A percentile compares a stretch with the other conserved stretches of the same genome.
These are phyloP conservation scores for Sebastiscus tertius DNA, from an alignment of 2,797 vertebrate species.

Conservation along the genomic window DNA sequence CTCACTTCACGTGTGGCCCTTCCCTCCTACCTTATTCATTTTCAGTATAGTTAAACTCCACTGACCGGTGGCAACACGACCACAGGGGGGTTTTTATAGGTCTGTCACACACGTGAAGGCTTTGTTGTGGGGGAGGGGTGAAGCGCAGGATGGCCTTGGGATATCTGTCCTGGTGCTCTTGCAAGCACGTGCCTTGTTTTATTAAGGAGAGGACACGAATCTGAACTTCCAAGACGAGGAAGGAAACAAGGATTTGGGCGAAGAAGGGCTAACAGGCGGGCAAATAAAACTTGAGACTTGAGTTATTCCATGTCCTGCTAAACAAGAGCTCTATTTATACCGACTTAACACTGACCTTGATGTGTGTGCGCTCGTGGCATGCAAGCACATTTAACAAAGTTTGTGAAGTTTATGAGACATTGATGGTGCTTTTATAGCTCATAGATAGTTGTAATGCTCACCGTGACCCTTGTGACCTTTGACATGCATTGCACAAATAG, in stretches of 20 bases:
- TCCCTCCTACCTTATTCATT: constrained; percentile 25
- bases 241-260: background rate
- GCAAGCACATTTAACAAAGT: constrained; percentile 16
- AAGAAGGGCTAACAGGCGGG: background rate
- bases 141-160: constrained; percentile 2
- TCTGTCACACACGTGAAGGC: constrained; percentile 27
- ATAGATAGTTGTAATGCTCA: background rate
- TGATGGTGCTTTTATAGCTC: background rate
- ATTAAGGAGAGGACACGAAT: constrained; percentile 5
- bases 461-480: constrained; percentile 37
- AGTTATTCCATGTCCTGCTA: constrained; percentile 24
- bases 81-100: constrained; percentile 56
- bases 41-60: background rate
- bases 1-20: constrained; percentile 55
- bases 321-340: constrained; percentile 62
- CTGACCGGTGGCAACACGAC: background rate
- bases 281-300: constrained; percentile 7
- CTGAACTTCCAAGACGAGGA: constrained; percentile 16
- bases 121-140: background rate
- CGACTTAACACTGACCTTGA: constrained; percentile 49
- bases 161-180: constrained; percentile 35
- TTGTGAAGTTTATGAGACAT: background rate
- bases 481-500: constrained; percentile 21
- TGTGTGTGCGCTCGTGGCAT: constrained; percentile 10
- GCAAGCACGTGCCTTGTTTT: constrained; percentile 33